Percentiles rank a stretch among this genome's conserved stretches.
phyloP scores from a whole-genome alignment of 2,113 vertebrate species.

The Leptosomus discolor region DNA sequence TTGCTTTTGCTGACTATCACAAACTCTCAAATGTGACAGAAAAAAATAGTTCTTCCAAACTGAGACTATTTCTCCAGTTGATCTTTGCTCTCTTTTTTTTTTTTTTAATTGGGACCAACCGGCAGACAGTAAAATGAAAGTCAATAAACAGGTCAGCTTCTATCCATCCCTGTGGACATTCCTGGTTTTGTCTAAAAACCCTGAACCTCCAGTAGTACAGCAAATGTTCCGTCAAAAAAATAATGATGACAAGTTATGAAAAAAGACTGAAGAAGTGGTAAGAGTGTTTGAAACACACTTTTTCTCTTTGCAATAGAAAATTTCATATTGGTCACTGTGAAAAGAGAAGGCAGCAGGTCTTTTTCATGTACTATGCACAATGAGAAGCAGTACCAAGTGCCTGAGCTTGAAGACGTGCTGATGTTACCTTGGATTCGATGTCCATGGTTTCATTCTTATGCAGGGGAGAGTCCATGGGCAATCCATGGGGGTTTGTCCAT shows the following conservation, averaged over 20 bases:
- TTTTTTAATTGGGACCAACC: background rate
- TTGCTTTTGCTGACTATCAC: background rate
- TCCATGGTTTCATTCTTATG: background rate
- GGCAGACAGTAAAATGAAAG: background rate
- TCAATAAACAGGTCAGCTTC: conserved; percentile 9
- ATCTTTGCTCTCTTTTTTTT: background rate
- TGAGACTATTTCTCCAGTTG: background rate
- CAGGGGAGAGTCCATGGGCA: background rate
- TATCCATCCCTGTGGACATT: background rate
- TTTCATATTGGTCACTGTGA: background rate
- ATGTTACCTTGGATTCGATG: background rate
- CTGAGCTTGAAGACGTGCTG: background rate
- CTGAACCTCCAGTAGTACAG: background rate
- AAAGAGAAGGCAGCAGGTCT: background rate
- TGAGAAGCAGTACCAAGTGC: fast-evolving
- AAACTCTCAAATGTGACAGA: background rate
- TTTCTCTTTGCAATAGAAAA: background rate
- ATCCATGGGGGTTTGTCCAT: background rate
- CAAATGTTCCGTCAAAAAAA: background rate
- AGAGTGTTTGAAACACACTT: background rate
- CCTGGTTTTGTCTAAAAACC: background rate
- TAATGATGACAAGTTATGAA: background rate
- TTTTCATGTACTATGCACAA: background rate
- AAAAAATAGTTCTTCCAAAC: background rate
- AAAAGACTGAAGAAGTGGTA: background rate